Base-by-base conservation (phyloP, 35 echinoderm and acorn worm species). In the Heliocidaris tuberculata region DNA sequence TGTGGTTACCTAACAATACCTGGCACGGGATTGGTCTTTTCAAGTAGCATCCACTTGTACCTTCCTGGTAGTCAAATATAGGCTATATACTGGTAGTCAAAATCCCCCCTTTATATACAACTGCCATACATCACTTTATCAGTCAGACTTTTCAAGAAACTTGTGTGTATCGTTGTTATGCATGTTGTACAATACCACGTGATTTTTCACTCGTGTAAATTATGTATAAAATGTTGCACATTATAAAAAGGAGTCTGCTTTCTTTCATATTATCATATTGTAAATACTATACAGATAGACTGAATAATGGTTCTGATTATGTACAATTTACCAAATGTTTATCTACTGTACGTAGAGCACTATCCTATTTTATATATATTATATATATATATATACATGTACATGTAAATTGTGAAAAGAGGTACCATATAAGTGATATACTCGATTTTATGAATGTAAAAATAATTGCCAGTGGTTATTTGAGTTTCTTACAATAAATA, bases 301-400 rank as follows among this genome's bases (percentile, higher is more conserved):
- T 78, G 65, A 78, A 78, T n/a, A 24, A 78, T 78, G 65, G 27
- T 78, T 78, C 65, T 24, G 65, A 78, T 78, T 78, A n/a, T 78
- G 65, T n/a, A 78, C 65, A 78, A 78, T 78, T 78, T 78, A 78
- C 21, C 65, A 78, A 78, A 78, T 78, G 65, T 78, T 78, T 78
- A 78, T 78, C 65, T 78, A 27, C 65, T n/a, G 19, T 78, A n/a
- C 27, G 19, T 78, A 78, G 65, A 78, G 65, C 65, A 78, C 65
- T 78, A 78, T 78, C 21, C 5, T 78, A 78, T 78, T 78, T 78
- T 78, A 78, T 78, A 78, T 78, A 78, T 78, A 78, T 24, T 78
- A 78, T 24, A 78, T n/a, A 24, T 78, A 78, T 24, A 78, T 78
- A 42, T 78, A 78, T 78, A 78, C 65, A 78, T 78, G 65, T 78